Base-by-base conservation (phyloP, 2,113 vertebrate genomes). In the Odobenus rosmarus region DNA sequence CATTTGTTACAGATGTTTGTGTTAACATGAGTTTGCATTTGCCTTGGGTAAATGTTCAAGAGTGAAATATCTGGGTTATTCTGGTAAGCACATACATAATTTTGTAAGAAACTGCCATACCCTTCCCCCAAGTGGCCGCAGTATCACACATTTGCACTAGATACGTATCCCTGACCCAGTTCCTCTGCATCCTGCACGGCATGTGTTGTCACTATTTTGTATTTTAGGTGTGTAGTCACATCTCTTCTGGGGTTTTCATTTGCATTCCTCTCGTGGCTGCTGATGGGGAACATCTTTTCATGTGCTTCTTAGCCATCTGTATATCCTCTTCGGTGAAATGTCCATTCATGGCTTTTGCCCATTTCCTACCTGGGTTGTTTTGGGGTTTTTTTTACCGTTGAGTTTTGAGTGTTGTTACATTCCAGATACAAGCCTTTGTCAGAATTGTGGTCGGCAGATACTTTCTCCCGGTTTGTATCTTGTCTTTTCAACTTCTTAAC, bases 1-100 rank as follows among this genome's bases (percentile, higher is more conserved):
- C 33, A 51, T n/a, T 69, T 1, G 7, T 36, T 64, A 21, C 16
- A 88, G 69, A 9, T 28, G 92, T 94, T 57, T 84, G 14, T 87
- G 49, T 92, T 26, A 77, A 49, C 36, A 9, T 88, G 49, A 84
- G 11, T 89, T 96, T 95, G 93, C 71, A 69, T 42, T 88, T 95
- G 16, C 74, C 31, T 51, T n/a, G 10, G n/a, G n/a, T 79, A 82
- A 82, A 71, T 62, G 6, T 71, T 92, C 28, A 46, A 14, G 36
- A 21, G 36, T 64, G 18, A 5, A 53, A 23, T 76, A 81, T 80
- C 46, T 11, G 61, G 12, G 4, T 71, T 77, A 5, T 84, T 72
- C 16, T 31, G 69, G 53, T 55, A 72, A 86, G 14, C 49, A 7
- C 21, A 13, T 49, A 53, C 31, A 74, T 67, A 36, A 49, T 51